phyloP scores from a whole-genome alignment of 2,113 vertebrate genomes.

The Melierax canorus region DNA sequence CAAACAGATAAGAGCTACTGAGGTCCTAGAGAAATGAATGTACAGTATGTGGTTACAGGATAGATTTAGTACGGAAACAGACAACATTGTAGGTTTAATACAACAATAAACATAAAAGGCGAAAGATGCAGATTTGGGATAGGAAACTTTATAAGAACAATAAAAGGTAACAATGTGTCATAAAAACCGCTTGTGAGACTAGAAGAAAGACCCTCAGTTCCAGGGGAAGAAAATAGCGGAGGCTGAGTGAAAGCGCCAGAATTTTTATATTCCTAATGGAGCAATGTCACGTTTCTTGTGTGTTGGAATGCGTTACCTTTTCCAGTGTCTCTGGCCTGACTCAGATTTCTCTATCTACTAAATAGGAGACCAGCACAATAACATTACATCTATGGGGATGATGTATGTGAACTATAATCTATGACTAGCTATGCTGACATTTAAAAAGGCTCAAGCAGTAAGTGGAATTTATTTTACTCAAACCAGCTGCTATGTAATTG shows the following conservation, averaged over 20 bases:
- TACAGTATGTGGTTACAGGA: constrained; percentile 57
- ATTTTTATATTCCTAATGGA: background rate
- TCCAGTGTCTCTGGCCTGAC: background rate
- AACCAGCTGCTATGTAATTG: constrained; percentile 45
- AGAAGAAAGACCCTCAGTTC: background rate
- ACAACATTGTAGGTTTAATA: constrained; percentile 17
- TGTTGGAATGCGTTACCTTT: background rate
- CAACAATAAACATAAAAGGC: constrained; percentile 53
- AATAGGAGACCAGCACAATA: background rate
- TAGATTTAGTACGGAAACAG: constrained; percentile 58
- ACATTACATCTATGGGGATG: background rate
- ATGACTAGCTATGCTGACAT: constrained; percentile 17
- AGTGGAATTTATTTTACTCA: constrained; percentile 67
- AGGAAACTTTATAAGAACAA: constrained; percentile 51
- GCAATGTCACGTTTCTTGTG: background rate
- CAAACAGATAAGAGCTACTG: constrained; percentile 58
- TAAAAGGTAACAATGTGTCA: constrained; percentile 10
- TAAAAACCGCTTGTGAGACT: background rate
- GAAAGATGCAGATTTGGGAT: constrained; percentile 56
- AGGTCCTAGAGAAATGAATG: constrained; percentile 67
- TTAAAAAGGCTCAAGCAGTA: constrained; percentile 43
- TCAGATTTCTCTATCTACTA: background rate
- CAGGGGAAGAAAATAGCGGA: background rate
- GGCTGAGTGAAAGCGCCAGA: background rate
- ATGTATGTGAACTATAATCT: constrained; percentile 18